Percentiles rank a stretch among this genome's conserved stretches.
Conservation (phyloP, 2,113 vertebrate genomes). For the Chroicocephalus ridibundus region DNA sequence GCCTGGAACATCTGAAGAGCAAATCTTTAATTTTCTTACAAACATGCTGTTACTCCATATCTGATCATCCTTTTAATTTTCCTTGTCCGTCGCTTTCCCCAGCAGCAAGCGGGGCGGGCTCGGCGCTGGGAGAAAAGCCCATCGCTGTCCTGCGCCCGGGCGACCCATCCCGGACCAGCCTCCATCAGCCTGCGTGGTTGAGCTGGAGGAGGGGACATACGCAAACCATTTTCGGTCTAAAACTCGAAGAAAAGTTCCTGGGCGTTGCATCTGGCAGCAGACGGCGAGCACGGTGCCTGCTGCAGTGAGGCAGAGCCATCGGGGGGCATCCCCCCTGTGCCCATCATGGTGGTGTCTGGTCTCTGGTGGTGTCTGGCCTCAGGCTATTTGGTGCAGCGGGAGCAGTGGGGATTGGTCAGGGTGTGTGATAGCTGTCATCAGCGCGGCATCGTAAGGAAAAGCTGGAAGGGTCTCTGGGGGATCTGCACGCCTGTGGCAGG, state of each 20-base stretch:
- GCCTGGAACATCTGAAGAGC: slow-evolving; percentile 6
- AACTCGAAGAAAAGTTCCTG: background rate
- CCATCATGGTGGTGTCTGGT: rapidly evolving
- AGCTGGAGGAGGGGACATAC: background rate
- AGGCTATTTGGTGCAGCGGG: background rate
- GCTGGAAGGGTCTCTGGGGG: background rate
- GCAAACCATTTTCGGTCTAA: rapidly evolving
- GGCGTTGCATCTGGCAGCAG: background rate
- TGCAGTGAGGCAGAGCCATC: rapidly evolving
- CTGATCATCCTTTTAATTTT: background rate
- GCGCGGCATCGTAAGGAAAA: rapidly evolving
- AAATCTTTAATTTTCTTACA: slow-evolving; percentile 42
- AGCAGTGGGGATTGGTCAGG: background rate
- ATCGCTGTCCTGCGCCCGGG: background rate
- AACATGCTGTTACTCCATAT: background rate
- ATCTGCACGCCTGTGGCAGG: background rate
- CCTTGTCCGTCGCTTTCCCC: background rate
- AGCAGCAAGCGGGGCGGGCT: background rate
- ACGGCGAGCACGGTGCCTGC: rapidly evolving
- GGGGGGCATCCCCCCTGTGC: background rate
- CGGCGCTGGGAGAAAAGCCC: background rate
- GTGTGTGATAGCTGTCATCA: rapidly evolving
- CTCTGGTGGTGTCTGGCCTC: rapidly evolving
- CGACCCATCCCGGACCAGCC: background rate
- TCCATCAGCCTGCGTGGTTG: background rate